Base-by-base conservation (phyloP, 2,797 vertebrate species). In the Coregonus sp. region DNA sequence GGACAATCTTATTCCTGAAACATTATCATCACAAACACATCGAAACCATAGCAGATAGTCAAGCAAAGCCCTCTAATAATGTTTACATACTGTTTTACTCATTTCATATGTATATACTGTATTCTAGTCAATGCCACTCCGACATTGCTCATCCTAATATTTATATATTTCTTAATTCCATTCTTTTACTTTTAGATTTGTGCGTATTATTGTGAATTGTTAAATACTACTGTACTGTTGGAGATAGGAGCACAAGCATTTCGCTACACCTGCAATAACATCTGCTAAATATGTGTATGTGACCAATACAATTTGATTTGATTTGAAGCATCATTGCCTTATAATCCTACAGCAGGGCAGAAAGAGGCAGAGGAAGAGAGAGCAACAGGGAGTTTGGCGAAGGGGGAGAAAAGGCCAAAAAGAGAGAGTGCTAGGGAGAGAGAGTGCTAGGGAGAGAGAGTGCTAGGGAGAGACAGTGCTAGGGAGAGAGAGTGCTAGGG, bases 311-410 rank as follows among this genome's bases (percentile, higher is more conserved):
- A 47, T 47, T 47, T 1, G 40, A 47, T 47, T 47, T 47, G 40
- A 47, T 47, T 47, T 47, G 40, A 47, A 47, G 40, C 9, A 47
- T 20, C 20, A 25, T 61, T 61, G 7, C 11, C 59, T 25, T 61
- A 11, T 20, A 61, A 11, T 20, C n/a, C 2, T 61, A 61, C 59
- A 73, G 11, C 29, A 65, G n/a, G 61, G 63, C 20, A 71, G 70
- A 73, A 52, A 75, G 69, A 75, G 69, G 70, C 71, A 59, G 40
- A 61, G 40, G 33, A 52, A 65, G 18, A 56, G 25, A 35, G 20
- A 50, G 35, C 68, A 29, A 72, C 56, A 29, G 74, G 7, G 35
- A n/a, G 63, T 70, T 65, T 50, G 61, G 25, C 11, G 16, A 4
- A 54, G 61, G 37, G 50, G 5, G 72, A 63, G 20, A 25, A 4